phyloP scores from a whole-genome alignment of 1,140 invertebrate species.

The Ips typographus region DNA sequence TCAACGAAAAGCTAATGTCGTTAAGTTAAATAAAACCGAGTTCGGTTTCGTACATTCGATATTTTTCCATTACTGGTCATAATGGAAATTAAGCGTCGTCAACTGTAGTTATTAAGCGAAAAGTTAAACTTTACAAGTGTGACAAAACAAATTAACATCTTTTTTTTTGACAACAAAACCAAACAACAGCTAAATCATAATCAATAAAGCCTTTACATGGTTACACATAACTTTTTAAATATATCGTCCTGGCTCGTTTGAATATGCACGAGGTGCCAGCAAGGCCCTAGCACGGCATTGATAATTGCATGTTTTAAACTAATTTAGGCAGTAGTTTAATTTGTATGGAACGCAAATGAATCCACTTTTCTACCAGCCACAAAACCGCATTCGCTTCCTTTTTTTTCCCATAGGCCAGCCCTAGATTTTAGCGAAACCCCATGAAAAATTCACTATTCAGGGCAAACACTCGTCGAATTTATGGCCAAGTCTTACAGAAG shows the following conservation, averaged over 20 bases:
- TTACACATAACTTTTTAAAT: slow-evolving; percentile 46
- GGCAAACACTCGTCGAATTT: no score
- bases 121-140: no score
- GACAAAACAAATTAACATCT: no score
- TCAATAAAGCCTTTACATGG: slow-evolving; percentile 39
- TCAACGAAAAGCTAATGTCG: slow-evolving; percentile 31
- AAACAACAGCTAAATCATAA: neutral
- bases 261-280: slow-evolving; percentile 46
- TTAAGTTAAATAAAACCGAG: slow-evolving; percentile 32
- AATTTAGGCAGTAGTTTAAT: slow-evolving; percentile 50
- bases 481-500: no score
- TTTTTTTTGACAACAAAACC: no score
- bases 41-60: slow-evolving; percentile 17
- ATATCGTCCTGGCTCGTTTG: slow-evolving; percentile 35
- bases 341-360: slow-evolving; percentile 48
- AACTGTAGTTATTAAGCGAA: neutral
- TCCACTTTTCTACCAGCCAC: slow-evolving; percentile 36
- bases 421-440: neutral
- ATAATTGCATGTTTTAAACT: slow-evolving; percentile 52
- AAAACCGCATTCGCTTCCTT: slow-evolving; percentile 30
- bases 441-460: no score
- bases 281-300: slow-evolving; percentile 45
- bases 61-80: slow-evolving; percentile 1
- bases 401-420: neutral
- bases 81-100: slow-evolving; percentile 4